Base-by-base conservation (phyloP, 2,888 invertebrate genomes). In the Idaea aversata region DNA sequence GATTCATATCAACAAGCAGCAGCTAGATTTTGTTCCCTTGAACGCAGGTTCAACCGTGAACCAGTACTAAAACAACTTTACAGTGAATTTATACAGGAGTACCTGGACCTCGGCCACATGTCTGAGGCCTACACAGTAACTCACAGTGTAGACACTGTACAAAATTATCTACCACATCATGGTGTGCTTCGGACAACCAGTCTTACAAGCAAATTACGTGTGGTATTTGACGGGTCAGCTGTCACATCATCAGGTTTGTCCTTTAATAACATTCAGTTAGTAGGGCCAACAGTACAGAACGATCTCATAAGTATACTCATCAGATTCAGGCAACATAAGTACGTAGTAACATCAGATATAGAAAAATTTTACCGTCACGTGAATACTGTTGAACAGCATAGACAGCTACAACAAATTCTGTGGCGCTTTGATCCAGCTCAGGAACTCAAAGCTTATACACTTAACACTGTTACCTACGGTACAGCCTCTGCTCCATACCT, bases 101-200 rank as follows among this genome's bases (percentile, higher is more conserved):
- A 67, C 10, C 4, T 63, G 5, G 57, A 63, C 16, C 61, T 69
- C 57, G 66, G 65, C 0, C 68, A 69, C 38, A 69, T 66, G 68
- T 63, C 36, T 62, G 63, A n/a, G 0, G 16, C 59, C 5, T 15
- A 13, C 6, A 13, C 38, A n/a, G 58, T 64, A 59, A 4, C 36
- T 36, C 6, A 4, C 36, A 36, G 5, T 5, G 36, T 5, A 36
- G 25, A 57, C 7, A 7, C 13, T 0, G 38, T 62, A 3, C 60
- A 61, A 25, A 65, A 66, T 63, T 69, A 64, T 59, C 36, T 65
- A 57, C 69, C 69, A 10, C 69, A 67, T 61, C 62, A 69, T 38
- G 67, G 67, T 5, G 66, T 69, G 1, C 62, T 61, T 1, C 35
- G 63, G 5, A 66, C 67, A 57, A 58, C 59, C 15, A 64, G 65